phyloP scores from a whole-genome alignment of 2,797 vertebrate genomes.

The Enteromius fasciolatus region DNA sequence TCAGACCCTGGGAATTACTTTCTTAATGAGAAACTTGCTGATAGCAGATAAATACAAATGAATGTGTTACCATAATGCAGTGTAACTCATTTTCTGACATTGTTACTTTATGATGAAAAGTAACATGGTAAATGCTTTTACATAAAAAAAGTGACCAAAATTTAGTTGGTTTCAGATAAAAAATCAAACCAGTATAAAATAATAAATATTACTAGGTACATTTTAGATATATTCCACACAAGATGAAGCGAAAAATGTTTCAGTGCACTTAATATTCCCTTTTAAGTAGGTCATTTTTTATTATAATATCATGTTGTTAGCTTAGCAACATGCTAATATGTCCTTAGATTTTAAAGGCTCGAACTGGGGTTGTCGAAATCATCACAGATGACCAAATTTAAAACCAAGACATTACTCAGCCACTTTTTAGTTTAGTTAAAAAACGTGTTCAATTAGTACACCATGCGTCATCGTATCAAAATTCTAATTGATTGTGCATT shows the following conservation, averaged over 20 bases:
- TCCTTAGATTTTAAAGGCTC: not conserved
- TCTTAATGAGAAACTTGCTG: slow-evolving; percentile 33
- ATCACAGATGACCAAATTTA: not conserved
- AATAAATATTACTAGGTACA: not conserved
- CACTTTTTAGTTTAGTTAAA: not conserved
- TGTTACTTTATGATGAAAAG: slow-evolving; percentile 5
- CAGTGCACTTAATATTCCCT: not conserved
- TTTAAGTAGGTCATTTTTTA: not conserved
- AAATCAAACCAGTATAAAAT: not conserved
- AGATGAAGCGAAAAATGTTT: no score
- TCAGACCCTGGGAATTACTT: slow-evolving; percentile 17
- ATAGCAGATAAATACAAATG: slow-evolving; percentile 19
- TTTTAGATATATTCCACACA: no score
- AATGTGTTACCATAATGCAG: not conserved
- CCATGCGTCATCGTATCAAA: not conserved
- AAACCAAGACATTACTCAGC: not conserved
- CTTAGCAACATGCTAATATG: not conserved
- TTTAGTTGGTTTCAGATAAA: not conserved
- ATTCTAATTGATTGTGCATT: not conserved
- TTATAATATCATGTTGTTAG: not conserved
- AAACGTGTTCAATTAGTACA: not conserved
- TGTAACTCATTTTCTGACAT: not conserved
- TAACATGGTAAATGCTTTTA: not conserved
- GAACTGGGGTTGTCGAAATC: not conserved
- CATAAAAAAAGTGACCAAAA: not conserved